Evolutionary conservation across 2,113 vertebrate genomes (phyloP).

Genomic region (Brachyistius frenatus): DNA sequence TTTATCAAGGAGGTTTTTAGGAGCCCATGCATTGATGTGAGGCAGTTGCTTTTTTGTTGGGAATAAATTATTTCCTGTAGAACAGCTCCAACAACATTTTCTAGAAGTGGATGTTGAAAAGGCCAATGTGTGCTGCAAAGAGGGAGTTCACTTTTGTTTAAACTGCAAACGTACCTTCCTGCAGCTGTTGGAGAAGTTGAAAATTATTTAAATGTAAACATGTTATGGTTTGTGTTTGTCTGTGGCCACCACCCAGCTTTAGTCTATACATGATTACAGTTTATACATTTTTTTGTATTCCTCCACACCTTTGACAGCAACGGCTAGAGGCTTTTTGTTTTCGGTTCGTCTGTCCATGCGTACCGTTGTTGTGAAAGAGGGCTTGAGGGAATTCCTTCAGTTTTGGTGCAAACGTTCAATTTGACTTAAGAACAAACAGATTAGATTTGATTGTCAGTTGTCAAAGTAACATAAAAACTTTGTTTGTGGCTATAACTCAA

Average conservation of each 20-base stretch:
- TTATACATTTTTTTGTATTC: constrained; percentile 6
- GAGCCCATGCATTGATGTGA: not conserved
- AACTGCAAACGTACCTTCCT: constrained; percentile 40
- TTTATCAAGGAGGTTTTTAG: constrained; percentile 30
- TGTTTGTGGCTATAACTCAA: too few relatives aligned
- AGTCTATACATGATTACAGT: not conserved
- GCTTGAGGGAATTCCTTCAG: too few relatives aligned
- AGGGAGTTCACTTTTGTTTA: constrained; percentile 37
- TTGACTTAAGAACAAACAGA: too few relatives aligned
- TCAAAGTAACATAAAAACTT: too few relatives aligned
- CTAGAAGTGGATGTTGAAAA: not conserved
- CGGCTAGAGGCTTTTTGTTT: too few relatives aligned
- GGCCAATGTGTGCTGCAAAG: not conserved
- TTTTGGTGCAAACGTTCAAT: too few relatives aligned
- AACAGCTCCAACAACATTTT: constrained; percentile 55
- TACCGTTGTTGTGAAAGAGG: too few relatives aligned
- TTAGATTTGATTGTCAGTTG: too few relatives aligned
- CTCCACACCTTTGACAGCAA: too few relatives aligned
- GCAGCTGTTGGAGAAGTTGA: constrained; percentile 35
- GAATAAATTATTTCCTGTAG: constrained; percentile 13
- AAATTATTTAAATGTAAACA: not conserved
- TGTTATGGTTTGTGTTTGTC: constrained; percentile 7
- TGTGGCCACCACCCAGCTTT: not conserved
- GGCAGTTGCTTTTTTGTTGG: not conserved
- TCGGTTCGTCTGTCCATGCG: too few relatives aligned